Evolutionary conservation across 2,888 invertebrate genomes (phyloP), one percentile per base, ranked within the genome.

Genomic region (Formica aserva): DNA sequence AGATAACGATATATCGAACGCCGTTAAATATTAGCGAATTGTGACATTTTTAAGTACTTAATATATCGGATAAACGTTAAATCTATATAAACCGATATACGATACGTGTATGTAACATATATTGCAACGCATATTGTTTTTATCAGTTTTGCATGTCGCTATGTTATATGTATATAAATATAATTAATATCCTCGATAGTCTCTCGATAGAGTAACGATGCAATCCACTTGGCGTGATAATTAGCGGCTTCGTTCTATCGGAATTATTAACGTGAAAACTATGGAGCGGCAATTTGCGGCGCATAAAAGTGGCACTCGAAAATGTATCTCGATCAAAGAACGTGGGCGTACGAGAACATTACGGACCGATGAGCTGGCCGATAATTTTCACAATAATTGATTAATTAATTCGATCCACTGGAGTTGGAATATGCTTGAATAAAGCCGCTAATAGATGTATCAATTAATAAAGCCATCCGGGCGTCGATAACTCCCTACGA

Each of bases 341-440:
- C 78, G 57, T 13, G 38, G 38, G 35, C 22, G 18, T 55, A 67
- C 55, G 71, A 69, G 57, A 78, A 60, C 78, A 45, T 80, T 72
- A 80, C 78, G 74, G 78, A 60, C 57, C 78, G 78, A 72, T 80
- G 60, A 60, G 60, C 32, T 60, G 57, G 32, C 78, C 29, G 45
- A 72, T 80, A 80, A 80, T 80, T 80, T 80, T 80, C 72, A 80
- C 74, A 60, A 60, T 80, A 80, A 80, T 80, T 80, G 78, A 80
- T 80, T 80, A 72, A 80, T 72, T 80, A 80, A 80, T 80, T 80
- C 74, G 78, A 80, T 45, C 60, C 78, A 80, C 18, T 72, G 78
- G 78, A 72, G 78, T 60, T 72, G 32, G 22, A 80, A 55, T 60
- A 80, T 80, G 78, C 78, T 74, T 60, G 78, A 80, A 80, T 80